phyloP scores from a whole-genome alignment of 2,113 vertebrate species.

The Engystomops pustulosus region DNA sequence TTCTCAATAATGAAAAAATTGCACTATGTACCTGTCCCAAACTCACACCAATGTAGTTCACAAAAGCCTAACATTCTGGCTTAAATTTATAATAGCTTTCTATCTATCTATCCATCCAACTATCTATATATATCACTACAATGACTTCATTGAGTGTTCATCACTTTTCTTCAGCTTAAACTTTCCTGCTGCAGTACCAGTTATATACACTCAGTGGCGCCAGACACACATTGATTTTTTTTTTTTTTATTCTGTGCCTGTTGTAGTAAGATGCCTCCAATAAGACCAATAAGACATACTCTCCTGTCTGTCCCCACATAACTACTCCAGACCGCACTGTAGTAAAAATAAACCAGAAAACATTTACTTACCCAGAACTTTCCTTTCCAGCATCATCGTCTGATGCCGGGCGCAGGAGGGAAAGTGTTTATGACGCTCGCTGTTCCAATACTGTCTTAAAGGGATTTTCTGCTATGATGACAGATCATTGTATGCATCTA shows the following conservation, averaged over 20 bases:
- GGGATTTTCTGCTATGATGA: neutral
- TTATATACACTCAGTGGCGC: neutral
- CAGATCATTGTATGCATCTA: neutral
- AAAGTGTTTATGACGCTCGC: neutral
- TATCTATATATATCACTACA: no score
- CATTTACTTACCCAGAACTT: constrained; percentile 15
- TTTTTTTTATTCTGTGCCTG: no score
- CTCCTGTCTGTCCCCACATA: neutral
- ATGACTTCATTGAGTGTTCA: no score
- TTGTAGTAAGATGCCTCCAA: neutral
- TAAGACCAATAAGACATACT: neutral
- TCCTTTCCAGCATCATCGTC: neutral
- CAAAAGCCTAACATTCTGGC: no score
- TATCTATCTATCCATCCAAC: no score
- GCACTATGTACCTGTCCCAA: no score
- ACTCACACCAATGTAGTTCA: no score
- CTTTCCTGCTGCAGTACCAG: neutral
- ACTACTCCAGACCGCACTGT: neutral
- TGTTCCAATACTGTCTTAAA: neutral
- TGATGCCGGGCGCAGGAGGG: neutral
- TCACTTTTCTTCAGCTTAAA: no score
- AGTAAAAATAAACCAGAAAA: constrained; percentile 7
- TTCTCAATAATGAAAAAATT: no score
- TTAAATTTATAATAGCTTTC: no score
- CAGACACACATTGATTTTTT: neutral